Evolutionary conservation across 2,113 vertebrate species (phyloP), one percentile per base, ranked within the genome.

Genomic region (Chaetura pelagica): DNA sequence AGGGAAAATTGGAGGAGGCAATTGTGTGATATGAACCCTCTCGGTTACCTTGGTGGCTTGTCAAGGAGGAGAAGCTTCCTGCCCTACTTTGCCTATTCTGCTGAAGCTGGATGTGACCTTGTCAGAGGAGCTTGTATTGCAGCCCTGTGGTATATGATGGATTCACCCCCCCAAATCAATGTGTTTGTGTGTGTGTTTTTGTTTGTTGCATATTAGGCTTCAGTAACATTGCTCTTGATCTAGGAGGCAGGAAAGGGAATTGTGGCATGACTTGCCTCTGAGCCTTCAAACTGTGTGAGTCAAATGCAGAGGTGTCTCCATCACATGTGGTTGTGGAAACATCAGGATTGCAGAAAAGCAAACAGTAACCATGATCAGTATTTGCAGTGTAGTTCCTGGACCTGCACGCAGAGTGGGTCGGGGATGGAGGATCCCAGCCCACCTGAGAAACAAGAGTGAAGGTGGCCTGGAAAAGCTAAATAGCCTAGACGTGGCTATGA

Each of bases 271-370:
- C 17, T 61, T 49, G 20, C 20, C 59, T 73, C 79, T 58, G 48
- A 63, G 63, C 38, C n/a, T 68, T 72, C 35, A 49, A 52, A 72
- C 0, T 0, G 9, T 10, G 27, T 26, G 38, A 66, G 58, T 80
- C 42, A 63, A 19, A 34, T 48, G 34, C 58, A 72, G 49, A 63
- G 15, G 10, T 38, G 29, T 55, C 35, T 76, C 54, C 22, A 3
- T 66, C 46, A 7, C 0, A 0, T 27, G 10, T 21, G 6, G 27
- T 7, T 82, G 42, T 55, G 46, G 49, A 63, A 85, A 55, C 16
- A 17, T 10, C 16, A 61, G 13, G 42, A 79, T 74, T 38, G 15
- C 51, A 83, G 67, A 74, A 61, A 69, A 55, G 32, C 26, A 21
- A 74, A 42, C 1, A 44, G 8, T 19, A 42, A 52, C 48, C 38